Percentiles rank a stretch among this genome's conserved stretches.
Conservation (phyloP, 2,113 vertebrate genomes). For the Urocolius indicus region DNA sequence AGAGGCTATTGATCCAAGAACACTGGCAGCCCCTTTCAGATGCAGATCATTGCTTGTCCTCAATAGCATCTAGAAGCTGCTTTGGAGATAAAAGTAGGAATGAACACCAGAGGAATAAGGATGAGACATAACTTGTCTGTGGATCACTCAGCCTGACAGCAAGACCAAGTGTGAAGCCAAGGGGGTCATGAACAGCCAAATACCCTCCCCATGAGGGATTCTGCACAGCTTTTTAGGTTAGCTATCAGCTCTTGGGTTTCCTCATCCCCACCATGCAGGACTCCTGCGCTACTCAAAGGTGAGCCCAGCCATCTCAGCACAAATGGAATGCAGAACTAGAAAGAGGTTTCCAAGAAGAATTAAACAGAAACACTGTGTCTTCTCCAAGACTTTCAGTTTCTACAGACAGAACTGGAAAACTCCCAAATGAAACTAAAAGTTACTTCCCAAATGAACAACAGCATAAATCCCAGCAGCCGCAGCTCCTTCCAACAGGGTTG, state of each 20-base stretch:
- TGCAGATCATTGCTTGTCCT: not conserved
- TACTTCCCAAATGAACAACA: not conserved
- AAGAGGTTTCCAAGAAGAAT: not conserved
- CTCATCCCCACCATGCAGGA: not conserved
- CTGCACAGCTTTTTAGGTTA: not conserved
- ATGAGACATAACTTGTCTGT: fast-evolving
- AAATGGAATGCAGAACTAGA: fast-evolving
- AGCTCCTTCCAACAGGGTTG: not conserved
- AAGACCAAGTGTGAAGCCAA: not conserved
- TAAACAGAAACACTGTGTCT: not conserved
- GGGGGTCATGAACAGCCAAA: fast-evolving
- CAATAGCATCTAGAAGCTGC: not conserved
- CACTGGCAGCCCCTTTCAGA: not conserved
- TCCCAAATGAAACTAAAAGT: not conserved
- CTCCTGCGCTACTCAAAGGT: fast-evolving
- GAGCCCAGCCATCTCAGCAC: fast-evolving
- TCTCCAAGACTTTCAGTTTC: not conserved
- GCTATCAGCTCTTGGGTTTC: not conserved
- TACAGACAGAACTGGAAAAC: not conserved
- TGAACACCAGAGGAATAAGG: not conserved
- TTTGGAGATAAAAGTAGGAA: not conserved
- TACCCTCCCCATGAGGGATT: not conserved
- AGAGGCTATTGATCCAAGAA: not conserved
- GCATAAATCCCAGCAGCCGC: not conserved
- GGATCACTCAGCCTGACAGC: not conserved